phyloP scores from a whole-genome alignment of 1,140 invertebrate genomes.

The Bombus breviceps region DNA sequence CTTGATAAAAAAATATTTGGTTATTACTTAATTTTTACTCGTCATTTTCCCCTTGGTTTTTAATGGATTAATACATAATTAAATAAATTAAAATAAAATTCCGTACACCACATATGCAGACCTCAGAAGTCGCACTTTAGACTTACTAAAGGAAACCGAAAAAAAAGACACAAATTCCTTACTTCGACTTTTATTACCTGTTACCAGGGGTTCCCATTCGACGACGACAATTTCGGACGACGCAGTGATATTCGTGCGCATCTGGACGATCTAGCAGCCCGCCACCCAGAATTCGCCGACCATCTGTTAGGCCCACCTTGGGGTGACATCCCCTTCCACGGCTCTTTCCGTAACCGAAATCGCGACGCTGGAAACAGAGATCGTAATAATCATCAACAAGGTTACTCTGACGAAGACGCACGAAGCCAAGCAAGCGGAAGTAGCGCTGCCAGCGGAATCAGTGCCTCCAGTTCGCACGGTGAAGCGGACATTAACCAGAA shows the following conservation, averaged over 20 bases:
- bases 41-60: no score
- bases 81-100: no score
- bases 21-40: no score
- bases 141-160: neutral
- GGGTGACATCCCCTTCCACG: conserved; percentile 79
- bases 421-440: conserved; percentile 76
- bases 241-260: conserved; percentile 83
- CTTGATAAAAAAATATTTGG: no score
- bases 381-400: conserved; percentile 59
- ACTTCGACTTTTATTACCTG: conserved; percentile 32
- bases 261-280: conserved; percentile 84
- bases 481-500: conserved; percentile 68
- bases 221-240: conserved; percentile 84
- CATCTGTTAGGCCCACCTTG: conserved; percentile 82
- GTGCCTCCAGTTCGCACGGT: conserved; percentile 77
- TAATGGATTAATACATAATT: no score
- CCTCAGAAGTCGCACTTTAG: neutral
- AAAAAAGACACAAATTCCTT: neutral
- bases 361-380: conserved; percentile 72
- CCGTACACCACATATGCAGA: neutral
- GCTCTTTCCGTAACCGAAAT: conserved; percentile 73
- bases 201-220: conserved; percentile 87
- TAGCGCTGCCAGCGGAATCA: conserved; percentile 76
- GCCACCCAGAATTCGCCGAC: conserved; percentile 86
- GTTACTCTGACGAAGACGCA: conserved; percentile 78